A percentile compares a stretch with the other conserved stretches of the same genome.
phyloP scores from a whole-genome alignment of 2,888 invertebrate genomes.

The Diogma glabrata region DNA sequence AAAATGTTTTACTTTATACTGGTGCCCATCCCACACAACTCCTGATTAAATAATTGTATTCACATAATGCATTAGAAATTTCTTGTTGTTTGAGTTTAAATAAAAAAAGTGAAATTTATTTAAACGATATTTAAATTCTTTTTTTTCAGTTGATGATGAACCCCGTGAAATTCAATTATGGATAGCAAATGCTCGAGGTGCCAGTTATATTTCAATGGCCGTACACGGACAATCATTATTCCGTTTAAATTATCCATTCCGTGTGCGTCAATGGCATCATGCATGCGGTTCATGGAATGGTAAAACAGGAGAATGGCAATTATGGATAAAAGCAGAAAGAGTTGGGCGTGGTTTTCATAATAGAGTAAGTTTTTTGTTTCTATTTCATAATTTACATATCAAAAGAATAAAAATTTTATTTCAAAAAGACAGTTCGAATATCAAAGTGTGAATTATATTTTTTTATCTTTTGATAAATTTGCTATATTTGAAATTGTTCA shows the following conservation, averaged over 20 bases:
- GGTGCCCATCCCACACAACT: too few species aligned
- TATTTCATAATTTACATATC: too few species aligned
- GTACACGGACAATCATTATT: constrained; percentile 74
- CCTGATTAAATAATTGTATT: too few species aligned
- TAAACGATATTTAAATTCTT: constrained; percentile 9
- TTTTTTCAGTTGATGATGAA: constrained; percentile 53
- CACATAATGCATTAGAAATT: too few species aligned
- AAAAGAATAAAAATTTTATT: not conserved
- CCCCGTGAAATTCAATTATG: constrained; percentile 63
- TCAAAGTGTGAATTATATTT: too few species aligned
- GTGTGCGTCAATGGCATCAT: constrained; percentile 69
- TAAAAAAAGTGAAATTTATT: too few species aligned
- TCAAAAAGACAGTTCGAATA: too few species aligned
- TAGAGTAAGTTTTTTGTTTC: constrained; percentile 58
- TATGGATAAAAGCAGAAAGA: constrained; percentile 76
- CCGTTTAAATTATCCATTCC: constrained; percentile 55
- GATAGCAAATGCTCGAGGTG: constrained; percentile 68
- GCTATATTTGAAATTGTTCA: too few species aligned
- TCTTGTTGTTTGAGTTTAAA: too few species aligned
- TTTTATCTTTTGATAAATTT: too few species aligned
- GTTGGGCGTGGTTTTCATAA: constrained; percentile 80
- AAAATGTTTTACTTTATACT: too few species aligned
- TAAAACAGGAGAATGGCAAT: constrained; percentile 80
- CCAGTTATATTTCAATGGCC: constrained; percentile 71
- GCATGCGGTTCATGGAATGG: constrained; percentile 83